A percentile compares a stretch with the other conserved stretches of the same genome.
Conservation (phyloP, 2,113 vertebrate species). For the Platysteira castanea region DNA sequence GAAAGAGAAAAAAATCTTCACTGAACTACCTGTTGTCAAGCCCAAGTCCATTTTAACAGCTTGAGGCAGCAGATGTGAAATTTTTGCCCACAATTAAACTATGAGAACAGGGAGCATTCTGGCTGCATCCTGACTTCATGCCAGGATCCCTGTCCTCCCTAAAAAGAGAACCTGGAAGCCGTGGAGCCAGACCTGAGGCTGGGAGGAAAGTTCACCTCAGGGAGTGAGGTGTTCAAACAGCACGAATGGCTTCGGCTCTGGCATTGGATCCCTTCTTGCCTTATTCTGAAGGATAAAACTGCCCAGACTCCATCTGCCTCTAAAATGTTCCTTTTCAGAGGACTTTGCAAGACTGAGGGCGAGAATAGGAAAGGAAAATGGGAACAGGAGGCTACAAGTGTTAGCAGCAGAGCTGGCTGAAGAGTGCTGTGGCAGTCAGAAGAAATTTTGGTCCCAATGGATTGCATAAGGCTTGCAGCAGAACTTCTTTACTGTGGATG, state of each 20-base stretch:
- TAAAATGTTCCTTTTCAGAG: neutral
- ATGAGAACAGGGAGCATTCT: neutral
- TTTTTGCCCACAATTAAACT: neutral
- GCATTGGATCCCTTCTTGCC: neutral
- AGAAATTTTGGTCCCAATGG: neutral
- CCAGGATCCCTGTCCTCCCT: neutral
- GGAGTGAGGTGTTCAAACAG: neutral
- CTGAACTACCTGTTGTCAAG: neutral
- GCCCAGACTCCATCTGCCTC: neutral
- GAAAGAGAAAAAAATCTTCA: neutral
- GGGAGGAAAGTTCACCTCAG: neutral
- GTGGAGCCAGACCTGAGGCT: neutral
- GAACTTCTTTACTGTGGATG: neutral
- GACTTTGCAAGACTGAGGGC: neutral
- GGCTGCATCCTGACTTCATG: neutral
- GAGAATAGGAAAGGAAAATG: neutral
- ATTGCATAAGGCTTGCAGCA: neutral
- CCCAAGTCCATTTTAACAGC: neutral
- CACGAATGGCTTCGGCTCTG: rapidly evolving
- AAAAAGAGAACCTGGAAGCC: neutral
- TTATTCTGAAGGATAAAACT: neutral
- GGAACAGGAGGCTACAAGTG: neutral
- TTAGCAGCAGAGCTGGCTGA: neutral
- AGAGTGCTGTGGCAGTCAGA: rapidly evolving
- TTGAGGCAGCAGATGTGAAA: neutral